Conservation (phyloP, 2,888 invertebrate species). For the Stenotaenia linearis region DNA sequence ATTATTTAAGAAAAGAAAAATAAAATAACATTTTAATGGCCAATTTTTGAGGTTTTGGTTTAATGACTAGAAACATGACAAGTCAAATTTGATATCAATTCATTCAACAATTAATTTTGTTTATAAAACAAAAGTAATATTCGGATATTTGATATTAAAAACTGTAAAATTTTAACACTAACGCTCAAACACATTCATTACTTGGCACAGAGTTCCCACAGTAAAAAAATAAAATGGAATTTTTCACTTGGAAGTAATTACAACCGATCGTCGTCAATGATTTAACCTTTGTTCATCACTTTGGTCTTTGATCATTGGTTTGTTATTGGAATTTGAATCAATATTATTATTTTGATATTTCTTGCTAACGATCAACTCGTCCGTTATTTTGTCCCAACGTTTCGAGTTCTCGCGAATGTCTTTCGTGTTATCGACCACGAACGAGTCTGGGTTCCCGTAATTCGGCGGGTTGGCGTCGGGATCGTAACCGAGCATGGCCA, state of each 20-base stretch:
- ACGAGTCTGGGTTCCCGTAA: slow-evolving; percentile 77
- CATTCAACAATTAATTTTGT: not conserved
- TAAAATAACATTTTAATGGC: not conserved
- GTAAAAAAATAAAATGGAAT: slow-evolving; percentile 16
- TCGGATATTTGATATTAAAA: not conserved
- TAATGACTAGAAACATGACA: not conserved
- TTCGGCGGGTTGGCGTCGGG: slow-evolving; percentile 93
- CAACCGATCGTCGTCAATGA: not conserved
- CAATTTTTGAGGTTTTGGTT: not conserved
- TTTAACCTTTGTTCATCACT: not conserved
- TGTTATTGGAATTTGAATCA: not conserved
- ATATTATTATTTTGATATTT: not conserved
- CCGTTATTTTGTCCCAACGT: slow-evolving; percentile 43
- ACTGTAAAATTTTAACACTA: not conserved
- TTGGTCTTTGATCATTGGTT: not conserved
- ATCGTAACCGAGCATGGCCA: slow-evolving; percentile 83
- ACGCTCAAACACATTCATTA: not conserved
- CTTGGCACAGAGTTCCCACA: not conserved
- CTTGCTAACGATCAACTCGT: slow-evolving; percentile 38
- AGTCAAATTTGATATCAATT: not conserved
- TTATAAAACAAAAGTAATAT: not conserved
- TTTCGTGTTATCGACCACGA: slow-evolving; percentile 56
- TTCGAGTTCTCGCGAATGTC: slow-evolving; percentile 47
- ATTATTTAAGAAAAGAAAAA: not conserved
- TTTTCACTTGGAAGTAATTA: not conserved